Percentiles rank a stretch among this genome's conserved stretches.
These are phyloP conservation scores for Stenodema calcarata DNA, from an alignment of 2,888 invertebrate genomes.

Conservation along the genomic window DNA sequence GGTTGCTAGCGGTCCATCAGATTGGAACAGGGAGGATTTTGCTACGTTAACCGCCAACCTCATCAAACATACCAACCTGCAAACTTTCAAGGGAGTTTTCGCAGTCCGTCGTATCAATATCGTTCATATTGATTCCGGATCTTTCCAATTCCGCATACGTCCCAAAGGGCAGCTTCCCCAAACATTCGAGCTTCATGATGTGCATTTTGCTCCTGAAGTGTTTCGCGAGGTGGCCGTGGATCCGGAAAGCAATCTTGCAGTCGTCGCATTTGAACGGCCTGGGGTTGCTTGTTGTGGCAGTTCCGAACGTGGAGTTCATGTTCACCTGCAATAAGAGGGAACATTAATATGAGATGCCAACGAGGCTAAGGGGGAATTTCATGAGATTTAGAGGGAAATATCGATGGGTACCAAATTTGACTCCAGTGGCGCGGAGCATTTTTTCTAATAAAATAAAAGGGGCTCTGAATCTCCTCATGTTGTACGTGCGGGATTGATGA, in stretches of 20 bases:
- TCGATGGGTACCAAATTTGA: no score
- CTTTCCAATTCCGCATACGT: constrained; percentile 93
- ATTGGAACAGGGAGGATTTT: no score
- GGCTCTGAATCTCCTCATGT: no score
- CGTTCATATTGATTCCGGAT: constrained; percentile 86
- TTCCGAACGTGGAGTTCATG: constrained; percentile 84
- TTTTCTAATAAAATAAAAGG: no score
- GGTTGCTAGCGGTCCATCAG: no score
- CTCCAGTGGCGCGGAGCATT: no score
- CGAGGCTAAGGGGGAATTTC: no score
- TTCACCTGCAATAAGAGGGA: constrained; percentile 63
- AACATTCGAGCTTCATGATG: constrained; percentile 89
- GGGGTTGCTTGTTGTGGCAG: constrained; percentile 86
- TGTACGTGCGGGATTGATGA: no score
- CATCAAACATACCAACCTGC: no score
- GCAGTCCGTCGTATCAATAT: constrained; percentile 96
- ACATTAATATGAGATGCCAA: no score
- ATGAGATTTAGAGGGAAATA: no score
- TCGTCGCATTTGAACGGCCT: constrained; percentile 95
- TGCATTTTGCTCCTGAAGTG: constrained; percentile 96
- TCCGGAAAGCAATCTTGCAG: constrained; percentile 94
- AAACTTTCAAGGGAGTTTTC: constrained; percentile 91
- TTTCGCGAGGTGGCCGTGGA: constrained; percentile 96
- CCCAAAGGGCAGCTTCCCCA: constrained; percentile 91
- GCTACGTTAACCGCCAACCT: no score